phyloP scores from a whole-genome alignment of 2,888 invertebrate genomes.

The Micropterix aruncella region DNA sequence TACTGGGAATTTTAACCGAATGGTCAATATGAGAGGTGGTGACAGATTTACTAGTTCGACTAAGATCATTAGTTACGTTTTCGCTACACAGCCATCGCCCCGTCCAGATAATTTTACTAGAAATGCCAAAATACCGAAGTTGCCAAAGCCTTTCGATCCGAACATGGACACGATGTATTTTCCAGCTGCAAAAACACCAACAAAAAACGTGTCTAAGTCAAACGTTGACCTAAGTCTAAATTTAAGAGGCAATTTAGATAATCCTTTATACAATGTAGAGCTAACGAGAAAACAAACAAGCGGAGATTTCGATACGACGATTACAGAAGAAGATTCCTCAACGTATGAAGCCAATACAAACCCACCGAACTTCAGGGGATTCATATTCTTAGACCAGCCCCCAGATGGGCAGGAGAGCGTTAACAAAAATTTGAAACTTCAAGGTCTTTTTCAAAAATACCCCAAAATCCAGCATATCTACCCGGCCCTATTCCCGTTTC shows the following conservation, averaged over 20 bases:
- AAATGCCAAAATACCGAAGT: background rate
- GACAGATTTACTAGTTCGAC: background rate
- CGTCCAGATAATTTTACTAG: background rate
- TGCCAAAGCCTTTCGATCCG: background rate
- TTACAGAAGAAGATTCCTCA: constrained; percentile 16
- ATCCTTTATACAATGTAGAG: constrained; percentile 18
- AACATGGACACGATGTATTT: background rate
- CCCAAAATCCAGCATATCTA: constrained; percentile 66
- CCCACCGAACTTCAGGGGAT: constrained; percentile 19
- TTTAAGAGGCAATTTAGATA: constrained; percentile 26
- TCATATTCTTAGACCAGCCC: constrained; percentile 23
- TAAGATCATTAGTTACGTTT: background rate
- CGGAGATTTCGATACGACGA: constrained; percentile 12
- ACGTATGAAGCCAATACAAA: constrained; percentile 11
- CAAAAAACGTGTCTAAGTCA: constrained; percentile 5
- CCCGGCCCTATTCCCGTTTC: constrained; percentile 47
- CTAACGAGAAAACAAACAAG: constrained; percentile 7
- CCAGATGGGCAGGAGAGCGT: constrained; percentile 21
- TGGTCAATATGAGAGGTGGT: background rate
- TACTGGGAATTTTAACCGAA: constrained; percentile 3
- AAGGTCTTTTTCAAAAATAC: constrained; percentile 57
- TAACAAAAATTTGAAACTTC: constrained; percentile 41
- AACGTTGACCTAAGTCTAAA: constrained; percentile 26
- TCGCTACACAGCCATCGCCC: background rate
- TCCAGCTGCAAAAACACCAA: background rate